These are phyloP conservation scores for Vireo altiloquus DNA, from an alignment of 2,113 vertebrate species.

Conservation along the genomic window DNA sequence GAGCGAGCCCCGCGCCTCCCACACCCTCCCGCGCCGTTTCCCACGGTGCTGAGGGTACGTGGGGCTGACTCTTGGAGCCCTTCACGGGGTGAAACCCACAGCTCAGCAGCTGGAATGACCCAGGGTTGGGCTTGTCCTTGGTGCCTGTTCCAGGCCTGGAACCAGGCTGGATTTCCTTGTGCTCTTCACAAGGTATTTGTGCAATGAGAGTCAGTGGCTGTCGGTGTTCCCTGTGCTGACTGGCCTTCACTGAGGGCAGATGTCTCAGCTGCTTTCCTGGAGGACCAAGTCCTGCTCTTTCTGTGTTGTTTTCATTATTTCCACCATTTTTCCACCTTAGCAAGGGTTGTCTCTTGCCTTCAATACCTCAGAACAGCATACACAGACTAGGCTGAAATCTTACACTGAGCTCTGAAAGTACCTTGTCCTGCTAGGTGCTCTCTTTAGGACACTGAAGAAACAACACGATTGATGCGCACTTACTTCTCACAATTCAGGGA, in stretches of 20 bases:
- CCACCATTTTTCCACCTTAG: neutral
- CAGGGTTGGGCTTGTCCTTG: neutral
- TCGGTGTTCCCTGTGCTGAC: rapidly evolving
- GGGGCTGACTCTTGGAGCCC: neutral
- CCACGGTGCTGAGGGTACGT: rapidly evolving
- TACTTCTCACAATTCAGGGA: neutral
- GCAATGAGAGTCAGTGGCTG: rapidly evolving
- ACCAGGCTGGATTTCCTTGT: neutral
- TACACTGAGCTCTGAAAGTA: neutral
- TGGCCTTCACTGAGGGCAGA: rapidly evolving
- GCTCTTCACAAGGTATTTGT: neutral
- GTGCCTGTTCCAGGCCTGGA: neutral
- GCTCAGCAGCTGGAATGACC: neutral
- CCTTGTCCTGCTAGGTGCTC: neutral
- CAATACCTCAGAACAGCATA: neutral
- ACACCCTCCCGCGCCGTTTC: neutral
- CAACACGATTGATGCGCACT: neutral
- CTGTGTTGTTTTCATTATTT: neutral
- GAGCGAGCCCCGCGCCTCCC: neutral
- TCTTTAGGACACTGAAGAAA: neutral
- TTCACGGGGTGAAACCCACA: rapidly evolving
- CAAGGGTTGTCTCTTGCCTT: neutral
- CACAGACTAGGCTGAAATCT: neutral
- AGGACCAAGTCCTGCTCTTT: neutral
- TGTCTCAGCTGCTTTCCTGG: neutral